A percentile compares a stretch with the other conserved stretches of the same genome.
Conservation (phyloP, 1,140 invertebrate genomes). For the Polypedilum pembai region DNA sequence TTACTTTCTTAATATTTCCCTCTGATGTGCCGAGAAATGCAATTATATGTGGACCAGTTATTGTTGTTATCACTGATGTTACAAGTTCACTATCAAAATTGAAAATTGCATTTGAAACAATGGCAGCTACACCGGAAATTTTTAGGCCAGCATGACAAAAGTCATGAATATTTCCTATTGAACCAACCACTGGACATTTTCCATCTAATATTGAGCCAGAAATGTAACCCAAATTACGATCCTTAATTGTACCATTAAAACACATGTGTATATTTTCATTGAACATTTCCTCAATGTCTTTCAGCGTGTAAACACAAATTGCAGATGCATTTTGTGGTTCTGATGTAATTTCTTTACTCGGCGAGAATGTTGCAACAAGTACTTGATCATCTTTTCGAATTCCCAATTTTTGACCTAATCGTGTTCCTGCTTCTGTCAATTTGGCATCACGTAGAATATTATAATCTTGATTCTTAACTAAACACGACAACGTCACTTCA, state of each 20-base stretch:
- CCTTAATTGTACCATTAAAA: constrained; percentile 86
- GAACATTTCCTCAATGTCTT: constrained; percentile 86
- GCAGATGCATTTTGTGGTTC: constrained; percentile 70
- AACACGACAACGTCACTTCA: constrained; percentile 85
- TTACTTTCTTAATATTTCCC: constrained; percentile 72
- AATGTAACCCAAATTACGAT: constrained; percentile 87
- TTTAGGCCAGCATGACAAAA: constrained; percentile 89
- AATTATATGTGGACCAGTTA: constrained; percentile 80
- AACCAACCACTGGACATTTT: constrained; percentile 76
- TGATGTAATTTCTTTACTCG: constrained; percentile 72
- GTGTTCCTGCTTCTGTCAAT: constrained; percentile 68
- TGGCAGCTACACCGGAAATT: constrained; percentile 80
- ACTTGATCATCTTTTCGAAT: constrained; percentile 68
- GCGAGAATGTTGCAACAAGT: constrained; percentile 76
- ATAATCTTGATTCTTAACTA: constrained; percentile 54
- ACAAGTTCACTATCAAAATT: constrained; percentile 72
- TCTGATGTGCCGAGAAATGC: constrained; percentile 80
- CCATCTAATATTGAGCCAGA: constrained; percentile 85
- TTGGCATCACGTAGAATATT: constrained; percentile 89
- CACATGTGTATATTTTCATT: constrained; percentile 96
- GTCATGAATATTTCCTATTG: constrained; percentile 80
- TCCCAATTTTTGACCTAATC: constrained; percentile 69
- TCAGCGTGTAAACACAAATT: constrained; percentile 74
- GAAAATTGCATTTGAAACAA: constrained; percentile 62
- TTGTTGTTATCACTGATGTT: constrained; percentile 72